phyloP scores from a whole-genome alignment of 2,113 vertebrate genomes.

The Sinocyclocheilus grahami region DNA sequence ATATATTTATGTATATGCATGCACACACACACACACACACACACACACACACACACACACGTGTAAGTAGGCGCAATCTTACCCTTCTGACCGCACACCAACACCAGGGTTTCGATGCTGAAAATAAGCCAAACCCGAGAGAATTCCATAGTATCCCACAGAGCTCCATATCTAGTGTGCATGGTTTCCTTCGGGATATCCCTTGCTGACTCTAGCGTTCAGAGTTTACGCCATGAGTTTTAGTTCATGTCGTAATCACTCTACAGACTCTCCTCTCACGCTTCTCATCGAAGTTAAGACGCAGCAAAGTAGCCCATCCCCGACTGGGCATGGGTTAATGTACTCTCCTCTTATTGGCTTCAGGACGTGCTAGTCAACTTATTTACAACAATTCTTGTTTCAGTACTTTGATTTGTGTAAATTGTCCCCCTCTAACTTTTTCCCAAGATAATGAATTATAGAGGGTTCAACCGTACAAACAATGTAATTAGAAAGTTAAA shows the following conservation, averaged over 20 bases:
- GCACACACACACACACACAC: no score
- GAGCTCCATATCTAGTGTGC: constrained; percentile 54
- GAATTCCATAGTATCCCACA: constrained; percentile 59
- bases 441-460: background rate
- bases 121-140: constrained; percentile 60
- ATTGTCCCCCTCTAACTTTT: background rate
- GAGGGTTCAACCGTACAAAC: background rate
- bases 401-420: constrained; percentile 39
- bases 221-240: constrained; percentile 36
- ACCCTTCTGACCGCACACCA: constrained; percentile 71
- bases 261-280: background rate
- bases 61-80: constrained; percentile 48
- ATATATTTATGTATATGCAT: no score
- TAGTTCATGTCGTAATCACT: background rate
- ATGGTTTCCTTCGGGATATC: constrained; percentile 65
- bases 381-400: constrained; percentile 51
- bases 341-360: constrained; percentile 63
- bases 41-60: no score
- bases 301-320: constrained; percentile 38
- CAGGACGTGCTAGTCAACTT: constrained; percentile 51
- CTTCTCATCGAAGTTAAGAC: constrained; percentile 54
- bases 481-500: background rate
- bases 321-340: constrained; percentile 62
- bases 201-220: constrained; percentile 2
- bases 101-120: constrained; percentile 47